phyloP scores from a whole-genome alignment of 2,888 invertebrate species.

The Artemia sp. region DNA sequence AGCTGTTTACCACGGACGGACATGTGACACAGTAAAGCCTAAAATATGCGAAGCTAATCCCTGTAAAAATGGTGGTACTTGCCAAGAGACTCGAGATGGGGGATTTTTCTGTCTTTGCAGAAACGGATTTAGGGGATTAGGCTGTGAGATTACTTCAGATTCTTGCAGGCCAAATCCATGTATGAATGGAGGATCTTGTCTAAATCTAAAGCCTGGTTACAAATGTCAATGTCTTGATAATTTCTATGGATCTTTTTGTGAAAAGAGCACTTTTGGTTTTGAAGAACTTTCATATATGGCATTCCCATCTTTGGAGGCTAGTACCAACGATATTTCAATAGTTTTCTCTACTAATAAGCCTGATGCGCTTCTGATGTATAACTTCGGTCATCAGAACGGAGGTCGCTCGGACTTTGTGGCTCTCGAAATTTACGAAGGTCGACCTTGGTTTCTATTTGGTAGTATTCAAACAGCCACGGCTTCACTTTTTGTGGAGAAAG shows the following conservation, averaged over 20 bases:
- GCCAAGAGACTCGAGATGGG: slow-evolving; percentile 68
- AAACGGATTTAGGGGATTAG: slow-evolving; percentile 74
- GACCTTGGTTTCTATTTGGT: slow-evolving; percentile 72
- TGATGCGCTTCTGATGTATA: slow-evolving; percentile 72
- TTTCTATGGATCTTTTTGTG: slow-evolving; percentile 70
- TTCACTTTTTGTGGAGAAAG: slow-evolving; percentile 50
- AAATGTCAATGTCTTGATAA: slow-evolving; percentile 61
- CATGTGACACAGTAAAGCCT: slow-evolving; percentile 64
- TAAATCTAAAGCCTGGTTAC: slow-evolving; percentile 71
- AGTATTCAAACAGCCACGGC: slow-evolving; percentile 74
- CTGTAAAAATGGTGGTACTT: slow-evolving; percentile 78
- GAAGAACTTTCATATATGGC: slow-evolving; percentile 73
- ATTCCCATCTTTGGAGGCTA: slow-evolving; percentile 65
- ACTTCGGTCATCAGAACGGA: slow-evolving; percentile 69
- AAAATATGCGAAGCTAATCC: slow-evolving; percentile 69
- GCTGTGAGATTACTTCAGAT: slow-evolving; percentile 66
- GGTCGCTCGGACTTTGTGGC: slow-evolving; percentile 84
- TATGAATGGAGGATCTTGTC: slow-evolving; percentile 68
- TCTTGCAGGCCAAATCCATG: slow-evolving; percentile 89
- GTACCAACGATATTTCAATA: slow-evolving; percentile 75
- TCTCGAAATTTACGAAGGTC: slow-evolving; percentile 65
- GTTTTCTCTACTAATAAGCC: slow-evolving; percentile 76
- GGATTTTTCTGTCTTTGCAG: slow-evolving; percentile 82
- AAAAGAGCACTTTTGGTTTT: slow-evolving; percentile 76
- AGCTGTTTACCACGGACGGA: slow-evolving; percentile 55